A percentile compares a stretch with the other conserved stretches of the same genome.
Evolutionary conservation across 1,140 invertebrate genomes (phyloP).

Genomic region (Apis florea): DNA sequence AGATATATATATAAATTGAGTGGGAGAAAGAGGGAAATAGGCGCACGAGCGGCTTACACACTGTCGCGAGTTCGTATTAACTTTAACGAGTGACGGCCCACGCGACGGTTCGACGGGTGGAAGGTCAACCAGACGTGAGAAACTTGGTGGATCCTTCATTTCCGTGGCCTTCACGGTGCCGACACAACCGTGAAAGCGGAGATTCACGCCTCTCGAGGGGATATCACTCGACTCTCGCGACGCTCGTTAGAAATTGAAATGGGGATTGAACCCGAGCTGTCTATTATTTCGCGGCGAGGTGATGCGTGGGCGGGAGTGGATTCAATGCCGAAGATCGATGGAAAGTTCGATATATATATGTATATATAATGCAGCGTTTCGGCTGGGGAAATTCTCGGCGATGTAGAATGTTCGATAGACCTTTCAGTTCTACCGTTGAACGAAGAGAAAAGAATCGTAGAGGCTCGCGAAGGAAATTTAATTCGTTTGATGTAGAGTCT

Average conservation of each 20-base stretch:
- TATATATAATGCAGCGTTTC: neutral
- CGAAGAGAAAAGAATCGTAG: neutral
- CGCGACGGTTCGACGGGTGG: conserved; percentile 69
- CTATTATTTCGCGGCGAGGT: conserved; percentile 17
- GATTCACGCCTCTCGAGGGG: conserved; percentile 35
- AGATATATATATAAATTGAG: neutral
- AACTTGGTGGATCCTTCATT: conserved; percentile 65
- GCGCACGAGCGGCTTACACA: conserved; percentile 31
- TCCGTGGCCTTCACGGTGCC: conserved; percentile 56
- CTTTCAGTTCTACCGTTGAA: neutral
- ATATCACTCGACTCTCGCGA: conserved; percentile 11
- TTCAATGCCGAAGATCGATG: conserved; percentile 9
- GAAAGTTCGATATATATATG: conserved; percentile 30
- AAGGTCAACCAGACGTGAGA: conserved; percentile 73
- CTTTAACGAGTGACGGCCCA: conserved; percentile 73
- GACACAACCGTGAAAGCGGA: conserved; percentile 44
- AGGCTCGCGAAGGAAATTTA: neutral
- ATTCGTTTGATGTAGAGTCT: neutral
- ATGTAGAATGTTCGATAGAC: neutral
- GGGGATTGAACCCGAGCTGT: neutral
- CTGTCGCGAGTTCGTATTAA: conserved; percentile 69
- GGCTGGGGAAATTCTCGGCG: neutral
- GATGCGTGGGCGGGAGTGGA: neutral
- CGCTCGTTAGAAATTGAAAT: conserved; percentile 43
- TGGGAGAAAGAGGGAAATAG: neutral